Evolutionary conservation across 2,113 vertebrate species (phyloP), one percentile per base, ranked within the genome.

Genomic region (Malurus alboscapulatus): DNA sequence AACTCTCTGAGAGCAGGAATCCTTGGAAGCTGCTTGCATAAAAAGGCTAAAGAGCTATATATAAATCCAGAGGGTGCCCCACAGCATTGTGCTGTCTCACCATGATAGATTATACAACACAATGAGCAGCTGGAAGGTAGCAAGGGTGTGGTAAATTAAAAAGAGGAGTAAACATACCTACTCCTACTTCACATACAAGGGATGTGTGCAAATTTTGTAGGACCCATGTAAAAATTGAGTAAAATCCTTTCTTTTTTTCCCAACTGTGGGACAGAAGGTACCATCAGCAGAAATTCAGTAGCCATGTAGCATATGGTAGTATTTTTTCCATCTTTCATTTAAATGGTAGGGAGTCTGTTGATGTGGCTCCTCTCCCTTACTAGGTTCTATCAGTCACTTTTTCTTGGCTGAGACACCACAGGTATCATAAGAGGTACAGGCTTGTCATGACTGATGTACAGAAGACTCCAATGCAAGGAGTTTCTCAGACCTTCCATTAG

Each of bases 251-350:
- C 34, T 88, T 79, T 58, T 58, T 34, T 36, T 48, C 54, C 68
- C 14, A 68, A 25, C 71, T 76, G 10, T 91, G 79, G 36, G 90
- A 69, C 78, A 96, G 82, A 88, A 96, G 78, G 78, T 71, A 86
- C 79, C 79, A 86, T 93, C 83, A 94, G 88, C 57, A 92, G 55
- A 95, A 94, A 90, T 88, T 34, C 25, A 69, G 71, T 38, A 92
- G 76, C 61, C 38, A 12, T 44, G 27, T 20, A 96, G 54, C 92
- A 91, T 87, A 95, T 80, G 82, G 87, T 65, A 76, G 38, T 66
- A 48, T 53, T 83, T 95, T 91, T 83, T 45, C 19, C 45, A 68
- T 51, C 54, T 72, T 90, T 71, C 55, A 20, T 86, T 88, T 90
- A 87, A 84, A 68, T 40, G 42, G 25, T 76, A 62, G 34, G 62